Evolutionary conservation across 37 sponge, comb jelly and placozoan genomes (phyloP).

Genomic region (Cliona cf. orientalis): DNA sequence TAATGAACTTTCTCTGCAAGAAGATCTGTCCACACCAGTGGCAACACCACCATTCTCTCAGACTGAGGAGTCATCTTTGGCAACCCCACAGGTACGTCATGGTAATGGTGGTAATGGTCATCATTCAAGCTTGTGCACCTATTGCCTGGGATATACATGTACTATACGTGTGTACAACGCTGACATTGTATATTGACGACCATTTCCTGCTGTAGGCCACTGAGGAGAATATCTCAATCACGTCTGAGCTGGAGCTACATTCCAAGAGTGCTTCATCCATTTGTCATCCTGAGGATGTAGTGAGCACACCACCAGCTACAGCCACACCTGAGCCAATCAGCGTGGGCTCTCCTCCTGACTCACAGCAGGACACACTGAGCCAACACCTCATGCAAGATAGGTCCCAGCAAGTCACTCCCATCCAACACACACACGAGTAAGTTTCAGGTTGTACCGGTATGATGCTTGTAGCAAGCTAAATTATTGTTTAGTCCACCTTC

Average conservation of each 20-base stretch:
- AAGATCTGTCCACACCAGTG: conserved; percentile 27
- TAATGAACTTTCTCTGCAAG: too few relatives aligned
- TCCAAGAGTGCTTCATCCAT: too few relatives aligned
- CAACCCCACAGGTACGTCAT: conserved; percentile 56
- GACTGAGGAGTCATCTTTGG: neutral
- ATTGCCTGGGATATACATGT: neutral
- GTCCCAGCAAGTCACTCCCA: neutral
- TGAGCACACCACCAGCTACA: conserved; percentile 15
- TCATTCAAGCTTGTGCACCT: neutral
- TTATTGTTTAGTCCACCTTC: neutral
- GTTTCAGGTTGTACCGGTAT: too few relatives aligned
- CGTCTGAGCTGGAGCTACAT: too few relatives aligned
- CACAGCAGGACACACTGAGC: too few relatives aligned
- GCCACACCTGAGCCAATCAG: conserved; percentile 10
- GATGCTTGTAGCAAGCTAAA: too few relatives aligned
- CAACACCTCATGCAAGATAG: too few relatives aligned
- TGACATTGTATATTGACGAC: too few relatives aligned
- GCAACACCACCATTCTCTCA: conserved; percentile 41
- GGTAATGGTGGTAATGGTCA: neutral
- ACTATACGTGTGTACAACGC: neutral
- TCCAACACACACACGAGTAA: conserved; percentile 6
- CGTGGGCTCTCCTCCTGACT: neutral
- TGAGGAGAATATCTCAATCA: too few relatives aligned
- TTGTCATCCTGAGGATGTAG: too few relatives aligned
- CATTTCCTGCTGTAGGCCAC: too few relatives aligned